Percentiles rank a stretch among this genome's conserved stretches.
Evolutionary conservation across 2,888 invertebrate species (phyloP).

Genomic region (Embidobia sp.): DNA sequence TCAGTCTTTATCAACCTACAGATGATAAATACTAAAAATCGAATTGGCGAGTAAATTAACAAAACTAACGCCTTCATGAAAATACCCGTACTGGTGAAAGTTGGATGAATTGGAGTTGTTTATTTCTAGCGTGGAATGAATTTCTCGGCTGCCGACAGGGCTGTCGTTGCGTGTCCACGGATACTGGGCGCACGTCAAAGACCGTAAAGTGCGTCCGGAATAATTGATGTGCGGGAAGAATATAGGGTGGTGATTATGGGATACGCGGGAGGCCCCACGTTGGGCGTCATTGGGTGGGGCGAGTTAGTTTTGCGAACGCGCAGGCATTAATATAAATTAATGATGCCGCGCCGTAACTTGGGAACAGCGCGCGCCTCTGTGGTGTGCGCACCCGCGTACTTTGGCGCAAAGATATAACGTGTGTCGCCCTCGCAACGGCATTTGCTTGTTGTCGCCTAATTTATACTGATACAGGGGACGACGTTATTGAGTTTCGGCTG

Average conservation of each 20-base stretch:
- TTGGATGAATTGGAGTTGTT: too few relatives aligned
- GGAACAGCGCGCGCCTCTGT: conserved; percentile 46
- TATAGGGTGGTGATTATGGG: conserved; percentile 54
- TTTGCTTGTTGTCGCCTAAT: conserved; percentile 34
- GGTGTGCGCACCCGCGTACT: conserved; percentile 36
- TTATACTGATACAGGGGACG: conserved; percentile 26
- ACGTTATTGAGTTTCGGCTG: conserved; percentile 19
- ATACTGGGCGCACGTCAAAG: conserved; percentile 13
- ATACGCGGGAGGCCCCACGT: conserved; percentile 37
- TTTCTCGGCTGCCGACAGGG: too few relatives aligned
- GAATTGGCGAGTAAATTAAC: too few relatives aligned
- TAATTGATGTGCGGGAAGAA: conserved; percentile 68
- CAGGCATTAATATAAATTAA: conserved; percentile 75
- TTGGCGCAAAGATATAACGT: conserved; percentile 38
- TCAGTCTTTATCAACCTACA: too few relatives aligned
- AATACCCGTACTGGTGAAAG: too few relatives aligned
- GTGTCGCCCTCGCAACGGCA: conserved; percentile 26
- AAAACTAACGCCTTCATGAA: too few relatives aligned
- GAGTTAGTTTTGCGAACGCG: conserved; percentile 64
- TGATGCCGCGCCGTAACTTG: conserved; percentile 58
- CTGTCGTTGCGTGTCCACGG: too few relatives aligned
- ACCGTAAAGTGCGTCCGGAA: conserved; percentile 68
- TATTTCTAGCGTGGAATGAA: too few relatives aligned
- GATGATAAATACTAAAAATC: too few relatives aligned
- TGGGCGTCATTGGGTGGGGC: conserved; percentile 50